Base-by-base conservation (phyloP, 2,888 invertebrate species). In the Myathropa florea region DNA sequence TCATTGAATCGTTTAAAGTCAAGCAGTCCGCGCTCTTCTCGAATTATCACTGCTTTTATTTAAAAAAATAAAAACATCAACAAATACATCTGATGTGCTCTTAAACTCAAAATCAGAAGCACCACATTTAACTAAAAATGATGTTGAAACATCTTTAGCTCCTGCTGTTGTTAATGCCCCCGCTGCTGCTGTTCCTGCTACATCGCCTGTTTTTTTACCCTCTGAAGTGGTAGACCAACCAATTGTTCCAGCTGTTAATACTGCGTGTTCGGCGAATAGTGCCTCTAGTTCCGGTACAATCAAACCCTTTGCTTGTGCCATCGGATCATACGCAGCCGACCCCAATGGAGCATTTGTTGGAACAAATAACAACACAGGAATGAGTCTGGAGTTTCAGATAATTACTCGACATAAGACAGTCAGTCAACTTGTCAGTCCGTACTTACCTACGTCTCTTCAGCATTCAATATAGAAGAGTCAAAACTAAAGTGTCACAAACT, bases 391-490 rank as follows among this genome's bases (percentile, higher is more conserved):
- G n/a, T n/a, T n/a, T n/a, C n/a, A n/a, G n/a, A n/a, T n/a, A n/a
- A n/a, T n/a, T n/a, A n/a, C n/a, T n/a, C n/a, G n/a, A n/a, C n/a
- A n/a, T n/a, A n/a, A n/a, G n/a, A n/a, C n/a, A n/a, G n/a, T n/a
- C n/a, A 24, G 39, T 46, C 28, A 9, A 53, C 46, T 4, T 46
- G 65, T 28, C 28, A 57, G 23, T 55, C 30, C 7, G 30, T 68
- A 6, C 53, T 28, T 46, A 10, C 18, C 24, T 67, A 55, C 57
- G 68, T 33, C 53, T 57, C 68, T 30, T 55, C 68, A 2, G 23
- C 68, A 68, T 57, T 57, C 53, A 57, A 68, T 57, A 30, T 57
- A 55, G 33, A 68, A 12, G n/a, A 26, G 7, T 68, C 68, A 18
- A 57, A 68, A 28, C 12, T 68, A 23, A 57, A 55, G 28, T 55